Base-by-base conservation (phyloP, 2,113 vertebrate species). In the Protomyctophum bolini region DNA sequence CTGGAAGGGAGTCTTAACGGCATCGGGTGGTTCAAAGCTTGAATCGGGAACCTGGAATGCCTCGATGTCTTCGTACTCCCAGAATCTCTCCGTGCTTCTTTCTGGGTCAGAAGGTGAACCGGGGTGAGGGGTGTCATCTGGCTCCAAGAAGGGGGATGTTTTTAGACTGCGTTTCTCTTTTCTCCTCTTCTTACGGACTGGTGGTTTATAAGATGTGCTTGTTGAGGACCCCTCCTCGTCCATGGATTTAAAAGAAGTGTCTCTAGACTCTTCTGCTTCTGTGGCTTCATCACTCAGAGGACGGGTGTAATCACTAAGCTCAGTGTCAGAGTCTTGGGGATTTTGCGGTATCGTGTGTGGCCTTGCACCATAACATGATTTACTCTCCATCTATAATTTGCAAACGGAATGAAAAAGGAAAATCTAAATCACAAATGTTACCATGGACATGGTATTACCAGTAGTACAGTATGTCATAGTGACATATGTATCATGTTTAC, bases 1-100 rank as follows among this genome's bases (percentile, higher is more conserved):
- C 58, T 73, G 75, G 7, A 73, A 83, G 48, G 66, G 66, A 74
- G 63, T 60, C 15, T 74, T 64, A 51, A 76, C 48, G 66, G 61
- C 68, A 49, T 69, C 57, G 65, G 28, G 70, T 9, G 47, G 63
- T 48, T 66, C 50, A 77, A 83, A 86, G 8, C 8, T 72, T 77
- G 62, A 58, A 64, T 69, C 70, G n/a, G 70, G 45, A 55, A 67
- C 75, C 56, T 72, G 63, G 58, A 71, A 77, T 61, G 11, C 58
- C 56, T 72, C 68, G 33, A 61, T 72, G 15, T 77, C 68, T 56
- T 67, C 52, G 49, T 66, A 48, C 14, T 66, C 65, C 68, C 62
- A 72, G 47, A 66, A 59, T 60, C 69, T 55, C 57, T 52, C 10
- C 33, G 46, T 65, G 29, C 51, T 10, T 49, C 28, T 58, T 66